Percentiles rank a stretch among this genome's conserved stretches.
Evolutionary conservation across 2,888 invertebrate genomes (phyloP).

Genomic region (Plagodis dolabraria): DNA sequence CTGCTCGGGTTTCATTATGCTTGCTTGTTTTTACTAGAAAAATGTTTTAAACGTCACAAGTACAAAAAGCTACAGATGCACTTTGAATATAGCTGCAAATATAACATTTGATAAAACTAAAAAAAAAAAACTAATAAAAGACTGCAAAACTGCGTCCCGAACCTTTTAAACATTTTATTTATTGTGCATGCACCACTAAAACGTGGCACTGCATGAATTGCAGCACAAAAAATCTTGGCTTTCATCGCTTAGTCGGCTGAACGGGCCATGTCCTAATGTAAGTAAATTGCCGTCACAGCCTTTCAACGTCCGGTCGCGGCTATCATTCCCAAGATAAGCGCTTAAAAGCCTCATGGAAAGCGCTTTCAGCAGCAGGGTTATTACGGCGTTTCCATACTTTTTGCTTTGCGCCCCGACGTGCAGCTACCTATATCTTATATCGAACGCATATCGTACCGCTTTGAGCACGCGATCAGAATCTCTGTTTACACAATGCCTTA

Average conservation of each 20-base stretch:
- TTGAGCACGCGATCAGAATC: slow-evolving; percentile 50
- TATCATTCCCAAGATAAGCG: slow-evolving; percentile 84
- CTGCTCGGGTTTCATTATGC: background rate
- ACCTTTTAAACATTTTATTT: slow-evolving; percentile 17
- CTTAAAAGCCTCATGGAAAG: slow-evolving; percentile 82
- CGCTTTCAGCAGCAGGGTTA: slow-evolving; percentile 77
- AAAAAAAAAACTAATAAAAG: slow-evolving; percentile 1
- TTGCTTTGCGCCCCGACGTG: slow-evolving; percentile 59
- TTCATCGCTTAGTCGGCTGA: slow-evolving; percentile 55
- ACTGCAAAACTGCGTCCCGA: slow-evolving; percentile 3
- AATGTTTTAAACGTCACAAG: no score
- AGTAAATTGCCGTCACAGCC: slow-evolving; percentile 83
- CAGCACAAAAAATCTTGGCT: slow-evolving; percentile 54
- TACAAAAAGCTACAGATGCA: no score
- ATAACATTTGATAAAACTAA: background rate
- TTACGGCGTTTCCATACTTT: slow-evolving; percentile 72
- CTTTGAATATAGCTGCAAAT: background rate
- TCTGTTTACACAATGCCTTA: slow-evolving; percentile 35
- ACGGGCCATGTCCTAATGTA: slow-evolving; percentile 80
- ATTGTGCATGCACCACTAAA: slow-evolving; percentile 24
- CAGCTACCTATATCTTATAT: slow-evolving; percentile 58
- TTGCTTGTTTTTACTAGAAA: background rate
- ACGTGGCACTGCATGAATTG: slow-evolving; percentile 44
- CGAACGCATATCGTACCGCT: slow-evolving; percentile 49
- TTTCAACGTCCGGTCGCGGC: slow-evolving; percentile 80